Conservation (phyloP, 2,888 invertebrate species). For the Andrena marginata region DNA sequence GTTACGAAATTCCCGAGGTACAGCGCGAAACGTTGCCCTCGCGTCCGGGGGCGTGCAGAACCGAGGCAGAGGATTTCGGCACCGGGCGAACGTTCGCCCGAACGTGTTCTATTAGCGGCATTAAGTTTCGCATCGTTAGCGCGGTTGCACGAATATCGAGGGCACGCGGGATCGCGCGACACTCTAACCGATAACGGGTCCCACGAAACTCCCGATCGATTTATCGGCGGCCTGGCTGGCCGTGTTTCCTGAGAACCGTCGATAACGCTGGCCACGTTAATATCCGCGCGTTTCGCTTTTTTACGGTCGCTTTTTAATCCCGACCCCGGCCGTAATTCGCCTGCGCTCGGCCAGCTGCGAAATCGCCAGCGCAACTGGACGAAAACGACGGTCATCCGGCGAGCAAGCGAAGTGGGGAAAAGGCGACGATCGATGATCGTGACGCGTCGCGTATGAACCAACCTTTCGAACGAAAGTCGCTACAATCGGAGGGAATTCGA, state of each 20-base stretch:
- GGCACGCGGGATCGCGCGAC: constrained; percentile 1
- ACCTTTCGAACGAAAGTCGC: not conserved
- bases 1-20: constrained; percentile 16
- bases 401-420: not conserved
- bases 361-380: constrained; percentile 2
- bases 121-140: constrained; percentile 8
- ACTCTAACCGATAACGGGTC: constrained; percentile 25
- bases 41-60: not conserved
- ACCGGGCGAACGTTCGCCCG: too few species aligned
- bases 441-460: constrained; percentile 4
- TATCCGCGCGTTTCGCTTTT: constrained; percentile 20
- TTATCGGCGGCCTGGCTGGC: constrained; percentile 15
- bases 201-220: constrained; percentile 37
- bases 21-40: constrained; percentile 2
- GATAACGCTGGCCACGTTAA: constrained; percentile 21
- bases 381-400: not conserved
- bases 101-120: not conserved
- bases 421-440: not conserved
- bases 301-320: constrained; percentile 31
- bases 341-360: not conserved
- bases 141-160: not conserved
- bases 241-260: constrained; percentile 5
- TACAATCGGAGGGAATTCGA: not conserved
- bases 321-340: constrained; percentile 10
- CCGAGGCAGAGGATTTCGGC: not conserved